Evolutionary conservation across 2,888 invertebrate genomes (phyloP).

Genomic region (Athrips mouffetella): DNA sequence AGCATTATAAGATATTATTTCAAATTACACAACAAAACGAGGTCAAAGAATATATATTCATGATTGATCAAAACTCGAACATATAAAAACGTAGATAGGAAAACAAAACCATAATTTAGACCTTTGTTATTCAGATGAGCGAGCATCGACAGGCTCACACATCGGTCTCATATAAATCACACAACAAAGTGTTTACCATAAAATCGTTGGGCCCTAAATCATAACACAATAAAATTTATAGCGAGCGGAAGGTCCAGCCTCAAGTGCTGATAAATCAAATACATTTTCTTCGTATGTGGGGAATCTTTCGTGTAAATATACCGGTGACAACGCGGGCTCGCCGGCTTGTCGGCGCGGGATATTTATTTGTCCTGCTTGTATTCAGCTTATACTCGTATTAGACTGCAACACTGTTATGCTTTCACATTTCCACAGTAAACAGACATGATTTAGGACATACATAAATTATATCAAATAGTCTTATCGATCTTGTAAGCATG

Average conservation of each 20-base stretch:
- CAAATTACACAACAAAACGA: too few species aligned
- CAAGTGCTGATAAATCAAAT: slow-evolving; percentile 76
- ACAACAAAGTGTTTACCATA: slow-evolving; percentile 72
- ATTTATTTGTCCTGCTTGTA: slow-evolving; percentile 10
- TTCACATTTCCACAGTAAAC: background rate
- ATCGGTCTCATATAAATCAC: slow-evolving; percentile 55
- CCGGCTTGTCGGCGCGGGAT: slow-evolving; percentile 4
- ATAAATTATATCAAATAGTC: too few species aligned
- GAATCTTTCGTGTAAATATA: slow-evolving; percentile 70
- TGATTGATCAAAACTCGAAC: background rate
- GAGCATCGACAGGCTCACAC: slow-evolving; percentile 38
- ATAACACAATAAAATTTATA: slow-evolving; percentile 77
- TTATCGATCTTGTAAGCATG: too few species aligned
- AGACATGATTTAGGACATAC: too few species aligned
- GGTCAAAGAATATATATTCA: too few species aligned
- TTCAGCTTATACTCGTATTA: slow-evolving; percentile 3
- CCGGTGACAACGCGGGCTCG: slow-evolving; percentile 40
- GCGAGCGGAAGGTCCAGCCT: slow-evolving; percentile 75
- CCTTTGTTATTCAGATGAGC: slow-evolving; percentile 30
- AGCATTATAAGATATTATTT: too few species aligned
- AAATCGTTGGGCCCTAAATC: slow-evolving; percentile 74
- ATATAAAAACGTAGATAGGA: slow-evolving; percentile 1
- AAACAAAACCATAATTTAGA: slow-evolving; percentile 16
- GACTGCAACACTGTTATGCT: background rate
- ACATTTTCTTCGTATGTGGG: slow-evolving; percentile 71